Conservation (phyloP, 2,797 vertebrate genomes). For the Luscinia megarhynchos region DNA sequence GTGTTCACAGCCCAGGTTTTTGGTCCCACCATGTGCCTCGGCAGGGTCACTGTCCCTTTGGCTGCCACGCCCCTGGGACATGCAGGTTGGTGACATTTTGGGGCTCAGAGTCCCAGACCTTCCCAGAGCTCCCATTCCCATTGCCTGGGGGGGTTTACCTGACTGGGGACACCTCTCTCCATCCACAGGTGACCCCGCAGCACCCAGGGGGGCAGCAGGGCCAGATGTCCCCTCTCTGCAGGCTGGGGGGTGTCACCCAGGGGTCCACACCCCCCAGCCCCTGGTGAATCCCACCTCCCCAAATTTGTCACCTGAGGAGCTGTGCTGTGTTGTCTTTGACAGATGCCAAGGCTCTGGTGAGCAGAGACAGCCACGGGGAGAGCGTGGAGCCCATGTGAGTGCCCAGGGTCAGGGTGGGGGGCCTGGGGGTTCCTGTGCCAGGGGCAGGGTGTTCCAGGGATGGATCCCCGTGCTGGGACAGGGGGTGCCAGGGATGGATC, state of each 20-base stretch:
- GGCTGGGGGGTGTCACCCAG: background rate
- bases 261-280: fast-evolving
- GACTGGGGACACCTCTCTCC: background rate
- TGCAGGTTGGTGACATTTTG: background rate
- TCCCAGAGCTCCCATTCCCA: fast-evolving
- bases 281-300: background rate
- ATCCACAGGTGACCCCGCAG: fast-evolving
- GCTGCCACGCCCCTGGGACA: background rate
- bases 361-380: constrained; percentile 59
- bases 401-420: fast-evolving
- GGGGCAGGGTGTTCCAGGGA: background rate
- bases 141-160: fast-evolving
- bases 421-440: no score
- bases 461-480: background rate
- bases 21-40: fast-evolving
- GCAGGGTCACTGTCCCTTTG: background rate
- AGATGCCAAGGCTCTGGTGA: constrained; percentile 76
- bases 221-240: background rate
- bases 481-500: background rate
- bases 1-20: background rate
- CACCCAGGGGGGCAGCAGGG: fast-evolving
- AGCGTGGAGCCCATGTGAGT: constrained; percentile 64
- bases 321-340: background rate
- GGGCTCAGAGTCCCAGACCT: background rate
- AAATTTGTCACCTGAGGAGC: fast-evolving